Percentiles rank a stretch among this genome's conserved stretches.
These are phyloP conservation scores for Folsomia candida DNA, from an alignment of 2,888 invertebrate species.

Conservation along the genomic window DNA sequence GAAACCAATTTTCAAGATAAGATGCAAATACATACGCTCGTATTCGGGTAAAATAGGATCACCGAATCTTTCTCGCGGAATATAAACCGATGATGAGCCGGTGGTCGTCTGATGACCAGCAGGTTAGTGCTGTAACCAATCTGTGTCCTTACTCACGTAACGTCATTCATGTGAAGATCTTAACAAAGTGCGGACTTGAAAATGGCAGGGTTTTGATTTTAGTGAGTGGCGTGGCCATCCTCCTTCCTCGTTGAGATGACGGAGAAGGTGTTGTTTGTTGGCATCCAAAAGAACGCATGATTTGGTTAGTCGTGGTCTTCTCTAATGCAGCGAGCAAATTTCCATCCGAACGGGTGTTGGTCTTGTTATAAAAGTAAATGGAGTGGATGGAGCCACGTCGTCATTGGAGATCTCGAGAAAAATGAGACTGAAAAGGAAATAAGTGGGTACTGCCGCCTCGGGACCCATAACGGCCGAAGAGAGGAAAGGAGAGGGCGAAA, in stretches of 20 bases:
- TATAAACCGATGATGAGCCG: too few relatives aligned
- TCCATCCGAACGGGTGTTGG: not conserved
- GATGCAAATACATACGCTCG: too few relatives aligned
- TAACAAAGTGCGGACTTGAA: not conserved
- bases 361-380: not conserved
- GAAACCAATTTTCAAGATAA: too few relatives aligned
- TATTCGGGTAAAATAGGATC: too few relatives aligned
- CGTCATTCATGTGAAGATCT: not conserved
- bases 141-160: not conserved
- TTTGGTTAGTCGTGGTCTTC: not conserved
- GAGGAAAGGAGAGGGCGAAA: conserved; percentile 7
- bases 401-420: conserved; percentile 12
- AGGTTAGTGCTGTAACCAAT: too few relatives aligned
- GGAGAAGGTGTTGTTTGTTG: not conserved
- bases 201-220: not conserved
- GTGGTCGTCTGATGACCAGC: too few relatives aligned
- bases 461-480: conserved; percentile 48
- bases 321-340: not conserved
- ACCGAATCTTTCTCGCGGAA: too few relatives aligned
- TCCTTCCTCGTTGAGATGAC: not conserved
- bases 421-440: conserved; percentile 21
- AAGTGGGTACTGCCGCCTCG: conserved; percentile 46
- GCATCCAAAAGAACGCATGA: too few relatives aligned
- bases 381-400: not conserved
- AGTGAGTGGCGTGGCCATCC: too few relatives aligned